Conservation (phyloP, 2,797 vertebrate species). For the Podargus strigoides region DNA sequence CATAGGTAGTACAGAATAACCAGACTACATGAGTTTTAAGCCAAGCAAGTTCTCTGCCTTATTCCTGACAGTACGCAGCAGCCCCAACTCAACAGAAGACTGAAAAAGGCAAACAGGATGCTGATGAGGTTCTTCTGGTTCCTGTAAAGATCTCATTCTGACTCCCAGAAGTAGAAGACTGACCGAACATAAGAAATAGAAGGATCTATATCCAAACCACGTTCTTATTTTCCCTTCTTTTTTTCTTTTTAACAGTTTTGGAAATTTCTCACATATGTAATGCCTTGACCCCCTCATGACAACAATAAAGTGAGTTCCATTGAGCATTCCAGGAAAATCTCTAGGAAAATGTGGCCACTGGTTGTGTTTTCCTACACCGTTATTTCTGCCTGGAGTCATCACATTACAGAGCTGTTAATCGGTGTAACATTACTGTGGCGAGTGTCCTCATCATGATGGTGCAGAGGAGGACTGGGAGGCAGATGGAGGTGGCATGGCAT, state of each 20-base stretch:
- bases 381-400: neutral
- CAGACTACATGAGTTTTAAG: neutral
- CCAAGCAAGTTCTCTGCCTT: neutral
- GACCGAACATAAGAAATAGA: neutral
- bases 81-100: neutral
- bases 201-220: neutral
- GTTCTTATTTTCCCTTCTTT: fast-evolving
- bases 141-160: neutral
- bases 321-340: neutral
- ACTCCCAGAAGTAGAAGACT: neutral
- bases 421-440: neutral
- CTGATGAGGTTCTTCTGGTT: neutral
- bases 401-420: neutral
- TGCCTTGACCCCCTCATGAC: neutral
- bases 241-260: neutral
- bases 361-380: neutral
- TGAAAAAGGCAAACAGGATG: neutral
- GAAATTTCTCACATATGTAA: neutral
- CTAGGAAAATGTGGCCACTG: neutral
- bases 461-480: neutral
- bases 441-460: neutral
- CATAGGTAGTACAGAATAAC: neutral
- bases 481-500: neutral
- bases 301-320: neutral
- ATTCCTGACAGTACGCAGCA: neutral